Evolutionary conservation across 2,113 vertebrate genomes (phyloP).

Genomic region (Sebastes fasciatus): DNA sequence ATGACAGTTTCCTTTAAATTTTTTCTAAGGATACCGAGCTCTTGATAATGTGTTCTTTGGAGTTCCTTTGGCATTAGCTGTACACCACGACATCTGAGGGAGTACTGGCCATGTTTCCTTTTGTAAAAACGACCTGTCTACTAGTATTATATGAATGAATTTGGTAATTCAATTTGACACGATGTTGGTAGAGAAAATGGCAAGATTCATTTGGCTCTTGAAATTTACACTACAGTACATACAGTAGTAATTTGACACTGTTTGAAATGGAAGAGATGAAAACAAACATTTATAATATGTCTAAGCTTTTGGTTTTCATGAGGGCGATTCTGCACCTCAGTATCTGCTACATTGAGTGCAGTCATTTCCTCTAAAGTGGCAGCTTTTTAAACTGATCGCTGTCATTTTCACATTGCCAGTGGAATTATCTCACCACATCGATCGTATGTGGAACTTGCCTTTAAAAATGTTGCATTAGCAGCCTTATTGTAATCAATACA

Average conservation of each 20-base stretch:
- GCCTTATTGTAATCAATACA: not conserved
- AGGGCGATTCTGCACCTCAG: not conserved
- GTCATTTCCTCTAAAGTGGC: not conserved
- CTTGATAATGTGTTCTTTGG: no score
- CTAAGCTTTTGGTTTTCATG: not conserved
- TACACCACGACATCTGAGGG: no score
- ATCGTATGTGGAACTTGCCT: not conserved
- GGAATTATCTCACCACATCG: not conserved
- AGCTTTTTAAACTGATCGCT: not conserved
- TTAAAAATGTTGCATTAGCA: not conserved
- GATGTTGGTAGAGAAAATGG: no score
- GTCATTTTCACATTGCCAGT: not conserved
- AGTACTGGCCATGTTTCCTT: no score
- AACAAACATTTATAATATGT: not conserved
- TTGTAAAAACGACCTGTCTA: no score
- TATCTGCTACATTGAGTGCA: not conserved
- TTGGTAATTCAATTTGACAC: no score
- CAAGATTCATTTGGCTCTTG: not conserved
- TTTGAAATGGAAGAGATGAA: not conserved
- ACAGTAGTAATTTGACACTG: not conserved
- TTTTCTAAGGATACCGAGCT: no score
- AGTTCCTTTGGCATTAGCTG: no score
- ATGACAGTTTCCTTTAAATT: no score
- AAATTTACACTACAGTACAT: not conserved
- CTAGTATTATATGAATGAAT: no score